Percentiles rank a stretch among this genome's conserved stretches.
These are phyloP conservation scores for Phyllotis vaccarum DNA, from an alignment of 2,797 vertebrate genomes.

Conservation along the genomic window DNA sequence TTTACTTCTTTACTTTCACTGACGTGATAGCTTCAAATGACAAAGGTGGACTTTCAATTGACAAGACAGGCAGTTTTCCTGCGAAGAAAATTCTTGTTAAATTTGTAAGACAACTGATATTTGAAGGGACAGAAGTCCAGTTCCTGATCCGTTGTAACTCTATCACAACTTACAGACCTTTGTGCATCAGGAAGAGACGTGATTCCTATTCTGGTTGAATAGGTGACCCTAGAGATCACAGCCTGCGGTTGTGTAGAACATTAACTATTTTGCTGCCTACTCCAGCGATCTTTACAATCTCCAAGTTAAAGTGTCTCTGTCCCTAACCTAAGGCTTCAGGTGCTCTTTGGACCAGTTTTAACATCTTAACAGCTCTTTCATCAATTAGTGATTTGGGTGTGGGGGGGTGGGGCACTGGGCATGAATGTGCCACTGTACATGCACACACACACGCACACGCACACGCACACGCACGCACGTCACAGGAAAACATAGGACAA, in stretches of 20 bases:
- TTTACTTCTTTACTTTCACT: not conserved
- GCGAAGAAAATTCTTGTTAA: not conserved
- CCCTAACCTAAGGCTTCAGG: conserved; percentile 2
- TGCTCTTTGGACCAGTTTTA: not conserved
- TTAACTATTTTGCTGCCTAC: not conserved
- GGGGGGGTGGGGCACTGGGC: not conserved
- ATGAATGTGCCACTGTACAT: not conserved
- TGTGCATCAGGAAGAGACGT: not conserved
- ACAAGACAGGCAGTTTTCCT: not conserved
- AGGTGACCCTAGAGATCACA: not conserved
- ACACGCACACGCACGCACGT: too few species aligned
- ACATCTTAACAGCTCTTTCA: not conserved
- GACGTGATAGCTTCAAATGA: not conserved
- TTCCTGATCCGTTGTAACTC: not conserved
- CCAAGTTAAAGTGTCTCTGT: conserved; percentile 20
- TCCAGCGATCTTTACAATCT: not conserved
- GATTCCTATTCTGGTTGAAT: not conserved
- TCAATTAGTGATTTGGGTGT: not conserved
- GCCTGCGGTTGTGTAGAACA: not conserved
- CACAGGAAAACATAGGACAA: too few species aligned
- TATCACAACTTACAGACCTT: not conserved
- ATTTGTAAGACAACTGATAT: not conserved
- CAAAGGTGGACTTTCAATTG: not conserved
- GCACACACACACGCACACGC: too few species aligned
- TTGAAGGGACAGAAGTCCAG: not conserved